phyloP scores from a whole-genome alignment of 2,113 vertebrate genomes.

The Ochotona curzoniae region DNA sequence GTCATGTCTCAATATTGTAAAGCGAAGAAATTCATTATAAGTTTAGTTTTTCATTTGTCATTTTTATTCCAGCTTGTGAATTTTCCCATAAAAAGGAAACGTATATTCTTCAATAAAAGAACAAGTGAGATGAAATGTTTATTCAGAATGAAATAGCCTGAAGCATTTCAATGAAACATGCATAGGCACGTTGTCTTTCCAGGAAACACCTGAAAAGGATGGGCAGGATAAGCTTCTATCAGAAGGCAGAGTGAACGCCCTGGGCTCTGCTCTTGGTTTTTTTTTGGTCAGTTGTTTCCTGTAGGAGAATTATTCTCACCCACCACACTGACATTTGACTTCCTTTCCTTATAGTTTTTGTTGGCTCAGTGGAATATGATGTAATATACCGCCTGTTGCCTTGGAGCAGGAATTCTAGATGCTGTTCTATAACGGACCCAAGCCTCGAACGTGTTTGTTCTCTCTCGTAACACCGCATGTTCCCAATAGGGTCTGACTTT shows the following conservation, averaged over 20 bases:
- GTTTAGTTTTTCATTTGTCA: background rate
- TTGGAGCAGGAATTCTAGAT: conserved; percentile 22
- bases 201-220: conserved; percentile 28
- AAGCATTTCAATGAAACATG: conserved; percentile 27
- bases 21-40: conserved; percentile 41
- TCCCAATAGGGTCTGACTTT: background rate
- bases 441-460: background rate
- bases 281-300: background rate
- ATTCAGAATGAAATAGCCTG: conserved; percentile 31
- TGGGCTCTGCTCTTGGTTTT: conserved; percentile 36
- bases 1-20: conserved; percentile 3
- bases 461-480: background rate
- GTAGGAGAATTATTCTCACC: background rate
- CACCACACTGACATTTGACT: background rate
- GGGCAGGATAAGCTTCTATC: conserved; percentile 39
- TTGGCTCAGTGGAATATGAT: conserved; percentile 28
- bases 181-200: background rate
- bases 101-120: conserved; percentile 42
- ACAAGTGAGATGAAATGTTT: background rate
- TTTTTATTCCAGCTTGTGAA: conserved; percentile 16
- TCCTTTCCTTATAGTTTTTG: background rate
- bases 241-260: background rate
- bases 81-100: background rate
- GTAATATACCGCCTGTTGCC: background rate
- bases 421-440: background rate